Conservation (phyloP, 2,888 invertebrate species). For the Chaetogeoica ovagalla region DNA sequence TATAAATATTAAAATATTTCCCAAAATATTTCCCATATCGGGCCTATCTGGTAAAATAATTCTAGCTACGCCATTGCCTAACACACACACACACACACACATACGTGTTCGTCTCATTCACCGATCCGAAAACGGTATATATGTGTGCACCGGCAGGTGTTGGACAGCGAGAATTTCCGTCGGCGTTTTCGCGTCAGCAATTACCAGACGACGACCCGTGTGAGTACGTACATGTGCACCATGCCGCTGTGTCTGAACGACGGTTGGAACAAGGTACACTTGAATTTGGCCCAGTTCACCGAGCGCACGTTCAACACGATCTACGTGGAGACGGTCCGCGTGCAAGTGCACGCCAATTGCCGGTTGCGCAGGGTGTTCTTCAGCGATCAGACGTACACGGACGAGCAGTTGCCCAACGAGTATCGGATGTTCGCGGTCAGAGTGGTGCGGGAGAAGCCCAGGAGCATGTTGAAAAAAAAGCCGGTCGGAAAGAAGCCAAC, state of each 20-base stretch:
- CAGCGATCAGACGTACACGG: neutral
- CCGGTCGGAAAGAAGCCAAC: no score
- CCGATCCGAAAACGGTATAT: no score
- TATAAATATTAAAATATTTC: no score
- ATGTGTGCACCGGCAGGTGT: neutral
- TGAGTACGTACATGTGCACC: neutral
- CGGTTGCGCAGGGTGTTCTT: conserved; percentile 24
- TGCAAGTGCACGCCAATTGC: conserved; percentile 28
- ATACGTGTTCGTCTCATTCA: no score
- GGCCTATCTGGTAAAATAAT: no score
- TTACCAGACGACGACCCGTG: neutral
- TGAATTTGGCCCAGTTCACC: neutral
- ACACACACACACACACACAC: no score
- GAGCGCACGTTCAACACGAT: neutral
- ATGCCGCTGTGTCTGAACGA: neutral
- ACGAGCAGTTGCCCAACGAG: conserved; percentile 3
- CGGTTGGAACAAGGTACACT: neutral
- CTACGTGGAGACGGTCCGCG: conserved; percentile 1
- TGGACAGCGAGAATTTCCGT: conserved; percentile 7
- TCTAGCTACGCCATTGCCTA: no score
- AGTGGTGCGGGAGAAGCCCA: neutral
- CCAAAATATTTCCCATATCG: no score
- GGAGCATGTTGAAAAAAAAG: neutral
- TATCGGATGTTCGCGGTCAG: neutral
- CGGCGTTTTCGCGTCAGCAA: conserved; percentile 15